These are phyloP conservation scores for Uria aalge DNA, from an alignment of 2,113 vertebrate genomes.

Conservation along the genomic window DNA sequence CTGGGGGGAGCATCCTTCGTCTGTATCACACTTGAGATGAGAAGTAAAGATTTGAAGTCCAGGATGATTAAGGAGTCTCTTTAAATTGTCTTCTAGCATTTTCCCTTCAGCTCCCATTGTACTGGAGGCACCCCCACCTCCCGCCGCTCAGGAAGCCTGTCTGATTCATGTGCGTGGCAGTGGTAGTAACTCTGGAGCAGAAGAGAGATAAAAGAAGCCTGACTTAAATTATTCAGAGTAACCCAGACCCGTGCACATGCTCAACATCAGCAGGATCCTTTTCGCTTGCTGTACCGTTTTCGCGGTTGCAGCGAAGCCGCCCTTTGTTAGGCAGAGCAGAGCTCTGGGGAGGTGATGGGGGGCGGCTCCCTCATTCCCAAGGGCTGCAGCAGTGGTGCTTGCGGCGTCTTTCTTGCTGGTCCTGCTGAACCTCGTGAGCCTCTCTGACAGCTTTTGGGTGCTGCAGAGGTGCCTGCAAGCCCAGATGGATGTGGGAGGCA, in stretches of 20 bases:
- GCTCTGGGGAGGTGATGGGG: background rate
- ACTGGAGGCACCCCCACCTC: background rate
- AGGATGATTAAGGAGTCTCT: conserved; percentile 12
- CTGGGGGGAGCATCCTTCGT: background rate
- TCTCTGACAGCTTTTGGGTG: background rate
- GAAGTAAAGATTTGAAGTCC: background rate
- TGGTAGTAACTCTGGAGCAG: background rate
- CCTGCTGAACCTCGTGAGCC: background rate
- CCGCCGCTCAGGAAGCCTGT: background rate
- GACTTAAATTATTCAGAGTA: conserved; percentile 35
- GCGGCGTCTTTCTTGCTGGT: background rate
- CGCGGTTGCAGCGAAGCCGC: fast-evolving
- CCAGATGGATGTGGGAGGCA: background rate
- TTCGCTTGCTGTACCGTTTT: fast-evolving
- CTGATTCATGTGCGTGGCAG: background rate
- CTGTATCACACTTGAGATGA: background rate
- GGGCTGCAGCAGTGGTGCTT: background rate
- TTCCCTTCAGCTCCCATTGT: background rate
- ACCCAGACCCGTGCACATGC: background rate
- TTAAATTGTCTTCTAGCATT: background rate
- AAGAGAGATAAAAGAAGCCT: conserved; percentile 13
- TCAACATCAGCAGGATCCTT: background rate
- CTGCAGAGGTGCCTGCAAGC: background rate
- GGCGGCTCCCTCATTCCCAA: background rate
- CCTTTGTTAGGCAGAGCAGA: background rate